A percentile compares a stretch with the other conserved stretches of the same genome.
These are phyloP conservation scores for Phylloscopus collybita DNA, from an alignment of 2,797 vertebrate genomes.

Conservation along the genomic window DNA sequence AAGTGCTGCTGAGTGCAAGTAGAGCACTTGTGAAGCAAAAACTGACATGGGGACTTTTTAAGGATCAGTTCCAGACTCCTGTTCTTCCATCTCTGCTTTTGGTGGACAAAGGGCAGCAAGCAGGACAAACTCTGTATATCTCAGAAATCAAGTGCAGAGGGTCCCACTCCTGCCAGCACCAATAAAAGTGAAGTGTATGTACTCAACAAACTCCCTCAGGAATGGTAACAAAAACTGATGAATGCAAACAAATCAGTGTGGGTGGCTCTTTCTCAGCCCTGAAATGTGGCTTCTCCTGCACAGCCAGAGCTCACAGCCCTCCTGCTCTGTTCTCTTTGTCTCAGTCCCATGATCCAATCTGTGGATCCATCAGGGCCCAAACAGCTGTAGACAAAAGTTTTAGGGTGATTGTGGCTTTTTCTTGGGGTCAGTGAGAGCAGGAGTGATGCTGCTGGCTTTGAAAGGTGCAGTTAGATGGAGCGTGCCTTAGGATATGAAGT, in stretches of 20 bases:
- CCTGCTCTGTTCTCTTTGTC: not conserved
- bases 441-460: not conserved
- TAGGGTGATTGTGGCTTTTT: slow-evolving; percentile 8
- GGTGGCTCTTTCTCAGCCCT: not conserved
- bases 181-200: not conserved
- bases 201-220: not conserved
- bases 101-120: not conserved
- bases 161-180: not conserved
- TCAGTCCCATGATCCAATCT: not conserved
- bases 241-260: not conserved
- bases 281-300: not conserved
- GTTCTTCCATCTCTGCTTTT: not conserved
- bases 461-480: slow-evolving; percentile 19
- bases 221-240: not conserved
- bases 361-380: not conserved
- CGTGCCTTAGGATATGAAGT: slow-evolving; percentile 65
- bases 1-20: not conserved
- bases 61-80: not conserved
- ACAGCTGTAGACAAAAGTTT: not conserved
- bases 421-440: not conserved
- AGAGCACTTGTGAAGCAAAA: not conserved
- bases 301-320: not conserved
- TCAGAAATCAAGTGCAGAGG: not conserved
- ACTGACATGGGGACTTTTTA: not conserved
- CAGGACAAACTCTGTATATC: not conserved